These are phyloP conservation scores for Drosophila lutescens DNA, from an alignment of 2,888 invertebrate species.

Conservation along the genomic window DNA sequence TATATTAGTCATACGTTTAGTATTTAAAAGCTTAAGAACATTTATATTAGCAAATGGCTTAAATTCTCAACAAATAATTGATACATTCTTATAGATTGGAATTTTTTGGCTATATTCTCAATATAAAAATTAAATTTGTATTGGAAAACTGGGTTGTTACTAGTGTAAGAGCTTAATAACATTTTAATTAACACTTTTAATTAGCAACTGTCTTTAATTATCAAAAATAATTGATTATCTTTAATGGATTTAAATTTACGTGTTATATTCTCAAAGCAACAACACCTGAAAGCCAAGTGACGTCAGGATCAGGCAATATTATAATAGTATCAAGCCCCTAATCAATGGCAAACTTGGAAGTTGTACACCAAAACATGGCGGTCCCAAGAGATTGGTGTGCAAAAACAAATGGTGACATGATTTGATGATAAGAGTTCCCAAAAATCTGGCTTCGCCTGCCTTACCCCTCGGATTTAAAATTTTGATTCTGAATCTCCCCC, in stretches of 20 bases:
- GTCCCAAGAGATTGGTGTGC: slow-evolving; percentile 9
- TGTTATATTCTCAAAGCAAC: not conserved
- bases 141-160: not conserved
- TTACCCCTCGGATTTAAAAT: not conserved
- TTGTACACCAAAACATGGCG: slow-evolving; percentile 23
- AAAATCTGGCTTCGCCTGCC: not conserved
- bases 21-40: not conserved
- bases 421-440: slow-evolving; percentile 22
- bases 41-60: no score
- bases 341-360: slow-evolving; percentile 27
- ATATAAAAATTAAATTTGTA: not conserved
- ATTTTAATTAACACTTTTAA: not conserved
- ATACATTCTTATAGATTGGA: no score
- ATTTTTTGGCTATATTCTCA: no score
- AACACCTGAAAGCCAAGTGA: not conserved
- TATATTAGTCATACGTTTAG: not conserved
- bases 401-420: slow-evolving; percentile 10
- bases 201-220: not conserved
- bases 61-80: no score
- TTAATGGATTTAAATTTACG: not conserved
- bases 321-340: slow-evolving; percentile 7
- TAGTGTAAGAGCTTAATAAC: not conserved
- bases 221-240: not conserved
- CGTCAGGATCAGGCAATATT: not conserved
- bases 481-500: slow-evolving; percentile 1